Evolutionary conservation across 2,888 invertebrate species (phyloP).

Genomic region (Osmoderma eremita): DNA sequence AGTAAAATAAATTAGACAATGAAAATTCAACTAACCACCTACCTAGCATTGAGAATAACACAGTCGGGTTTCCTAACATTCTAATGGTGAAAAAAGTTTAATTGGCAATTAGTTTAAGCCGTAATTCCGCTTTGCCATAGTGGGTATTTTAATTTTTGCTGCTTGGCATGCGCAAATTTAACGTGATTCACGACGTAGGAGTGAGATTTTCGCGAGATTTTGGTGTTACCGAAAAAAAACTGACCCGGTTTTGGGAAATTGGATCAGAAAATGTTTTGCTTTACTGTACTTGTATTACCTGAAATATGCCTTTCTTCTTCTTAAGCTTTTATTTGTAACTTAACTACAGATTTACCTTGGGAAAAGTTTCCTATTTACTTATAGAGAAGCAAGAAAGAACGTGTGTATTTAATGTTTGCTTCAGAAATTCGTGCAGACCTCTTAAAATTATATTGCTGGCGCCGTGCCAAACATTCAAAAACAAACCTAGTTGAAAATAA

Average conservation of each 20-base stretch:
- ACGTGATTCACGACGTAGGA: conserved; percentile 37
- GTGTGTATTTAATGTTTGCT: conserved; percentile 35
- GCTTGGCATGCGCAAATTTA: conserved; percentile 42
- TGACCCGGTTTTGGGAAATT: conserved; percentile 17
- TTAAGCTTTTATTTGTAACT: no score
- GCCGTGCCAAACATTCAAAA: conserved; percentile 49
- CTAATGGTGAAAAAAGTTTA: conserved; percentile 25
- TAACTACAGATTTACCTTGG: no score
- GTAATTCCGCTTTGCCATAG: conserved; percentile 34
- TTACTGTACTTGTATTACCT: no score
- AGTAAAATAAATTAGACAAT: conserved; percentile 45
- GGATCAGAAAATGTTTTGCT: neutral
- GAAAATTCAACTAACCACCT: conserved; percentile 42
- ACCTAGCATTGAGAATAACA: conserved; percentile 30
- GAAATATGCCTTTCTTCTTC: no score
- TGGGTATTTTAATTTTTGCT: conserved; percentile 40
- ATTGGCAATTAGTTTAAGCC: conserved; percentile 37
- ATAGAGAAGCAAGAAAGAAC: conserved; percentile 1
- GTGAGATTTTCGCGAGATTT: conserved; percentile 35
- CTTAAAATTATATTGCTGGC: conserved; percentile 47
- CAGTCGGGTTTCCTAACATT: conserved; percentile 16
- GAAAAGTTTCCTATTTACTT: neutral
- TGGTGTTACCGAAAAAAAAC: conserved; percentile 20
- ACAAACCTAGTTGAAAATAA: conserved; percentile 43
- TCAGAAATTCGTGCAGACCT: conserved; percentile 46